phyloP scores from a whole-genome alignment of 2,113 vertebrate genomes.

The Noturus placidus region DNA sequence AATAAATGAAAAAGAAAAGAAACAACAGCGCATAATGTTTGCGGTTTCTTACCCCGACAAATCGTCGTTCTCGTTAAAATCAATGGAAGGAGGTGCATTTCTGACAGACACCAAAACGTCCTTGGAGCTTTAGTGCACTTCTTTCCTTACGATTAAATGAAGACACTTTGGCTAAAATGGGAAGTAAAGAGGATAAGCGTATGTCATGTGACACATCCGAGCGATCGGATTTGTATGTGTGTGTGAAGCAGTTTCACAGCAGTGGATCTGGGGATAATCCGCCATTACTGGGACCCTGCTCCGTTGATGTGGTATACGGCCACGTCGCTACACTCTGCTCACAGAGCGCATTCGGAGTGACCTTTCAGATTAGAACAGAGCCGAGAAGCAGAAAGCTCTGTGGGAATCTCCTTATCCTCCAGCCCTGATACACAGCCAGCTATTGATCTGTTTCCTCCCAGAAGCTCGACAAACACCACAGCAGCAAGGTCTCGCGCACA shows the following conservation, averaged over 20 bases:
- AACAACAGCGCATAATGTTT: background rate
- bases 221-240: background rate
- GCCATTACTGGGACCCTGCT: slow-evolving; percentile 8
- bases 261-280: slow-evolving; percentile 27
- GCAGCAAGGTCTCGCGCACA: background rate
- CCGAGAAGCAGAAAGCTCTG: background rate
- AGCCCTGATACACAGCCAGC: slow-evolving; percentile 28
- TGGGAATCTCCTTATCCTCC: slow-evolving; percentile 23
- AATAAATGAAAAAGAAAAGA: too few species aligned
- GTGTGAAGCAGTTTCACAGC: slow-evolving; percentile 11
- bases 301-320: background rate
- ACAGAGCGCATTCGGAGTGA: slow-evolving; percentile 19
- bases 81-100: background rate
- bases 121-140: background rate
- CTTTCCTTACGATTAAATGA: background rate
- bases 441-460: slow-evolving; percentile 35
- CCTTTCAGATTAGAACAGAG: slow-evolving; percentile 20
- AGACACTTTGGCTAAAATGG: background rate
- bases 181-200: background rate
- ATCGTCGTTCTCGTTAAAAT: background rate
- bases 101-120: background rate
- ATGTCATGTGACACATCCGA: background rate
- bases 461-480: background rate
- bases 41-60: background rate
- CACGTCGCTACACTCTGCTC: background rate